phyloP scores from a whole-genome alignment of 37 sponge, comb jelly and placozoan genomes.

The Eunapius fragilis region DNA sequence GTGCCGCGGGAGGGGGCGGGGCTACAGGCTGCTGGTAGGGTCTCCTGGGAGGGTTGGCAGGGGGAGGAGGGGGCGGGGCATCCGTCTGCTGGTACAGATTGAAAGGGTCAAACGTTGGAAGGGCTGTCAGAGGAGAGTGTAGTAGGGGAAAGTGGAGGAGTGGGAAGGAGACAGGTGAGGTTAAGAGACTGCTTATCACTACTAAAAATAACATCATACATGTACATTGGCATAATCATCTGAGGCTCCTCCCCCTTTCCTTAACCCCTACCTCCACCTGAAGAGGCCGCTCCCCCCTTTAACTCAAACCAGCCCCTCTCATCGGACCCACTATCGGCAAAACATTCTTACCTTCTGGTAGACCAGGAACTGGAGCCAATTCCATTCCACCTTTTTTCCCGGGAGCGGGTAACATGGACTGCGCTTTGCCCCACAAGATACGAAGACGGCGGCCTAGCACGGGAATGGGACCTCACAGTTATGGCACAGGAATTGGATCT shows the following conservation, averaged over 20 bases:
- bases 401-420: conserved; percentile 38
- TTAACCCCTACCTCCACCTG: background rate
- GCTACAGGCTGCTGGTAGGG: conserved; percentile 3
- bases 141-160: background rate
- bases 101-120: conserved; percentile 62
- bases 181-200: background rate
- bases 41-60: conserved; percentile 14
- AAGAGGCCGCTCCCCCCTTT: background rate
- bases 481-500: too few relatives aligned
- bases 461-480: too few relatives aligned
- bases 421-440: conserved; percentile 92
- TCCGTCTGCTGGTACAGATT: conserved; percentile 32
- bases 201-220: too few relatives aligned
- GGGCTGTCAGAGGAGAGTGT: conserved; percentile 30
- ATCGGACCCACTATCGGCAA: too few relatives aligned
- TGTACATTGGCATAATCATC: background rate
- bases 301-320: background rate
- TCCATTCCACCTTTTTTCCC: conserved; percentile 30
- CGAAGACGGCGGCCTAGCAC: conserved; percentile 68
- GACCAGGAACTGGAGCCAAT: conserved; percentile 86
- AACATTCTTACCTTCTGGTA: conserved; percentile 67
- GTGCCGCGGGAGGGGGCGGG: conserved; percentile 16
- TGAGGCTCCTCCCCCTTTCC: background rate
- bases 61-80: conserved; percentile 6
- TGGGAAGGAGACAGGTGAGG: background rate